These are phyloP conservation scores for Lissonota sp. DNA, from an alignment of 2,888 invertebrate species.

Conservation along the genomic window DNA sequence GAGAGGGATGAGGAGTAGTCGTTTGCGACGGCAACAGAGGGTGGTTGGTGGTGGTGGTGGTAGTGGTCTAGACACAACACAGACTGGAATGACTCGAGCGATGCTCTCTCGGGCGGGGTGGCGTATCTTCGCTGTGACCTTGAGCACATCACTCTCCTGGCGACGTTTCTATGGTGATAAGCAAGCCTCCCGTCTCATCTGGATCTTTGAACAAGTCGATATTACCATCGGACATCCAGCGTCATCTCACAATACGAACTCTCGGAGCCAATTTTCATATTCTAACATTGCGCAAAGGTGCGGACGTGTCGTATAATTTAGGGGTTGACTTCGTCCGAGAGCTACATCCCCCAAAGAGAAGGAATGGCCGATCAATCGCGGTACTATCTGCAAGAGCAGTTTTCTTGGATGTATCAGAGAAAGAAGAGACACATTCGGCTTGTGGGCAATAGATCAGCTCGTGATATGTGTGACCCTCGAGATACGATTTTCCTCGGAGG, in stretches of 20 bases:
- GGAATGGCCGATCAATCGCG: no score
- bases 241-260: no score
- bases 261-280: no score
- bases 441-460: no score
- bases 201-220: neutral
- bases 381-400: no score
- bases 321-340: no score
- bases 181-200: conserved; percentile 62
- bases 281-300: no score
- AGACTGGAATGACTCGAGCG: conserved; percentile 71
- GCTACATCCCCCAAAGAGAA: no score
- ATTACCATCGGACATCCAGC: no score
- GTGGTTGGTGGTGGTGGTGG: conserved; percentile 54
- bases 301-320: no score
- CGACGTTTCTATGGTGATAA: conserved; percentile 78
- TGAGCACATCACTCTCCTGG: conserved; percentile 77
- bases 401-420: no score
- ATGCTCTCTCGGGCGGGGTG: conserved; percentile 32
- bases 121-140: conserved; percentile 73
- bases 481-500: conserved; percentile 44
- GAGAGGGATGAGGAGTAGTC: conserved; percentile 58
- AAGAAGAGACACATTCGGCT: no score
- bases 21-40: conserved; percentile 59
- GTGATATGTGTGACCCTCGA: conserved; percentile 38
- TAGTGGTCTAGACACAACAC: conserved; percentile 80